Evolutionary conservation across 2,797 vertebrate genomes (phyloP).

Genomic region (Mionectes olivaceus): DNA sequence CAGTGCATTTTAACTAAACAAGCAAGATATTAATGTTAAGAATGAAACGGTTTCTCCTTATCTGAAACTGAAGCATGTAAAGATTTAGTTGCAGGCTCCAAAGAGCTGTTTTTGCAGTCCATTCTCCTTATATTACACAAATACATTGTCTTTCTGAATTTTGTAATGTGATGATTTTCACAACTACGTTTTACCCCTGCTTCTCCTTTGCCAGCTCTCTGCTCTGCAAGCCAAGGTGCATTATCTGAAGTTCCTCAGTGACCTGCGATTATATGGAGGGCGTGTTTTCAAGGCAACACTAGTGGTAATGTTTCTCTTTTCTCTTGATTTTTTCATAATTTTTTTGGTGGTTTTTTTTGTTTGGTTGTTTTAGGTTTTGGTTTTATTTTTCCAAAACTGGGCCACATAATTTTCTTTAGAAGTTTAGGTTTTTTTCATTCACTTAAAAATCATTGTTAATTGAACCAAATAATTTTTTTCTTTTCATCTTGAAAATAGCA

Average conservation of each 20-base stretch:
- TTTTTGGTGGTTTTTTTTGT: too few relatives aligned
- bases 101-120: neutral
- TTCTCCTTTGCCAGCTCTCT: slow-evolving; percentile 85
- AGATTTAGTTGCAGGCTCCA: neutral
- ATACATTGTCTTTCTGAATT: neutral
- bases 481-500: neutral
- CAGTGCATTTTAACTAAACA: neutral
- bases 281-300: slow-evolving; percentile 95
- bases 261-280: slow-evolving; percentile 95
- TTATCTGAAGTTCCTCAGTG: slow-evolving; percentile 98
- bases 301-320: slow-evolving; percentile 83
- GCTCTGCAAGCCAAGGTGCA: slow-evolving; percentile 97
- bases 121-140: neutral
- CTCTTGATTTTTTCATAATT: neutral
- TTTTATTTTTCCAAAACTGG: neutral
- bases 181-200: neutral
- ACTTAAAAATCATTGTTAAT: neutral
- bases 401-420: neutral
- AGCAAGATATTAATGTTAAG: slow-evolving; percentile 6
- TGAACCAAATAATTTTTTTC: neutral
- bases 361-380: neutral
- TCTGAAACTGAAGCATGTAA: neutral
- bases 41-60: neutral
- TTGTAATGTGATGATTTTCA: neutral
- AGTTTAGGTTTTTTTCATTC: neutral